Base-by-base conservation (phyloP, 2,113 vertebrate species). In the Gallinago paraguaiae region DNA sequence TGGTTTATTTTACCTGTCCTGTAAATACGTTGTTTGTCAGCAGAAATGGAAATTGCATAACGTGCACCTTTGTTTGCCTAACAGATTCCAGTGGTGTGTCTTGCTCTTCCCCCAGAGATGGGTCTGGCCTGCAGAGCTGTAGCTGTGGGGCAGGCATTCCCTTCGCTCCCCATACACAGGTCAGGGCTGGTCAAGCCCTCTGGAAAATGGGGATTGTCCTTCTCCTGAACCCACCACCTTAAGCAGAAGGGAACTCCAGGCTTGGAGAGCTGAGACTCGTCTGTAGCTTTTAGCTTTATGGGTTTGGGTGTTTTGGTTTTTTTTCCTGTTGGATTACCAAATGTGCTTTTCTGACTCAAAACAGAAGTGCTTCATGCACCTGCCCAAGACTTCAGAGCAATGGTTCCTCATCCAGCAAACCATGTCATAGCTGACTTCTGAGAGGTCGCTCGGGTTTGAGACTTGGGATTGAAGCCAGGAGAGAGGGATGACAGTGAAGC, bases 1-100 rank as follows among this genome's bases (percentile, higher is more conserved):
- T 68, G 51, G 65, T 84, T 95, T 91, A 64, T 92, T 93, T 92
- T 76, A 90, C 84, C 78, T 89, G 77, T 92, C 50, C 50, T 89
- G 25, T 79, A 63, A 88, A 80, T 51, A 10, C 5, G 23, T 43
- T 71, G 56, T 84, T 93, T 82, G 72, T 90, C 86, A 80, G 88
- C 90, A 95, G 69, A 84, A 82, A 82, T 48, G 51, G 63, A 59
- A 87, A 82, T 92, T 31, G 14, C 31, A 4, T 84, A 70, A 74
- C 0, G 2, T 11, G 23, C 11, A 2, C 64, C 59, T 51, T 48
- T 50, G 81, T 86, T 80, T 64, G 64, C 75, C 69, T 82, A 77
- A 61, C n/a, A 3, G 13, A 68, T 76, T 88, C 80, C 37, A 37
- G 41, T 60, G 59, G n/a, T 80, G 14, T 8, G 0, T 46, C 43